phyloP scores from a whole-genome alignment of 2,113 vertebrate genomes.

The Cacatua alba region DNA sequence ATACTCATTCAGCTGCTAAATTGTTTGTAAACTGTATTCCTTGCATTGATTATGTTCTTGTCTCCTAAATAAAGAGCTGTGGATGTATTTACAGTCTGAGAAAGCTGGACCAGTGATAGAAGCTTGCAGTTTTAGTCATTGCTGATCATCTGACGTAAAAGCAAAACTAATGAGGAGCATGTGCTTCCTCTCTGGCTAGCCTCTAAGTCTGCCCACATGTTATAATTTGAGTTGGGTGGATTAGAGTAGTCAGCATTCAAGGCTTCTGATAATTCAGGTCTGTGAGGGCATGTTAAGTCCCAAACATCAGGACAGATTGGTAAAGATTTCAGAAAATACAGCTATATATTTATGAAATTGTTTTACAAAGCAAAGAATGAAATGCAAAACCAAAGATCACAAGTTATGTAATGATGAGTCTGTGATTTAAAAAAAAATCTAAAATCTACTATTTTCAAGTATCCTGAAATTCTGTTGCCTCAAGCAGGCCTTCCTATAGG shows the following conservation, averaged over 20 bases:
- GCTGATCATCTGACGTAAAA: neutral
- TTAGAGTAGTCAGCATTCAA: neutral
- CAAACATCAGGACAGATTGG: neutral
- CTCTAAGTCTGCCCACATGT: neutral
- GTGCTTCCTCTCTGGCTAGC: neutral
- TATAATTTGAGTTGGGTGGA: neutral
- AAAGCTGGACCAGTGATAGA: neutral
- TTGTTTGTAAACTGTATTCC: neutral
- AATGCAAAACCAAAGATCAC: neutral
- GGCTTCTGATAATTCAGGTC: neutral
- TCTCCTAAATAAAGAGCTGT: slow-evolving; percentile 28
- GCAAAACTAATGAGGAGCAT: neutral
- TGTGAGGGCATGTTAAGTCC: neutral
- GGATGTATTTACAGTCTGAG: neutral
- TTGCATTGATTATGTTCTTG: neutral
- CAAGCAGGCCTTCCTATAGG: neutral
- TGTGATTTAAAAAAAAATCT: neutral
- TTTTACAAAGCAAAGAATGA: neutral
- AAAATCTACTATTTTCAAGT: neutral
- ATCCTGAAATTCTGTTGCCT: neutral
- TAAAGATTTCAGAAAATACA: neutral
- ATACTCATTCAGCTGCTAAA: neutral
- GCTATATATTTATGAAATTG: neutral
- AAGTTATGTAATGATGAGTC: neutral
- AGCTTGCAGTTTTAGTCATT: neutral